Evolutionary conservation across 2,113 vertebrate species (phyloP).

Genomic region (Chiloscyllium plagiosum): DNA sequence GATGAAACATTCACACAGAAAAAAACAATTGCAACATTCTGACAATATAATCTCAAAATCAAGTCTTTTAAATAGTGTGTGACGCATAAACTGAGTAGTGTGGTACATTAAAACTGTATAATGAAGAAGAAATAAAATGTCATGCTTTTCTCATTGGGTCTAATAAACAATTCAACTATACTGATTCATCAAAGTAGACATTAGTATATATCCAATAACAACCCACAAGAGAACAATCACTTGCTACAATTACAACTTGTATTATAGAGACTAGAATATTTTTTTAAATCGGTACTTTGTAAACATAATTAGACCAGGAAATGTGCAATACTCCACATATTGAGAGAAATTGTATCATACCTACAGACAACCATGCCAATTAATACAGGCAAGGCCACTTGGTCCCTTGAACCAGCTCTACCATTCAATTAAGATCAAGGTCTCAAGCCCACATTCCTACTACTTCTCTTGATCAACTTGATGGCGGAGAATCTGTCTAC

Average conservation of each 20-base stretch:
- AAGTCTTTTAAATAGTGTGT: not conserved
- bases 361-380: too few species aligned
- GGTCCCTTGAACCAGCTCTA: too few species aligned
- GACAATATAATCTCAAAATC: not conserved
- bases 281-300: not conserved
- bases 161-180: not conserved
- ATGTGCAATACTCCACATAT: not conserved
- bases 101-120: not conserved
- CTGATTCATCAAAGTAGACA: not conserved
- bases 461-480: too few species aligned
- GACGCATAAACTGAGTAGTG: not conserved
- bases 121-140: not conserved
- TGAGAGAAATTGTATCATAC: not conserved
- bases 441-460: too few species aligned
- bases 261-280: not conserved
- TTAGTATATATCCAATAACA: not conserved
- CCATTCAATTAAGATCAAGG: too few species aligned
- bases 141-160: conserved; percentile 1
- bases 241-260: not conserved
- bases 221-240: not conserved
- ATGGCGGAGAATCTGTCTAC: too few species aligned
- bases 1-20: not conserved
- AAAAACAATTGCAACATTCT: not conserved
- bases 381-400: too few species aligned
- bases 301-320: not conserved